These are phyloP conservation scores for Tryphoninae sp. DNA, from an alignment of 2,888 invertebrate species.

Conservation along the genomic window DNA sequence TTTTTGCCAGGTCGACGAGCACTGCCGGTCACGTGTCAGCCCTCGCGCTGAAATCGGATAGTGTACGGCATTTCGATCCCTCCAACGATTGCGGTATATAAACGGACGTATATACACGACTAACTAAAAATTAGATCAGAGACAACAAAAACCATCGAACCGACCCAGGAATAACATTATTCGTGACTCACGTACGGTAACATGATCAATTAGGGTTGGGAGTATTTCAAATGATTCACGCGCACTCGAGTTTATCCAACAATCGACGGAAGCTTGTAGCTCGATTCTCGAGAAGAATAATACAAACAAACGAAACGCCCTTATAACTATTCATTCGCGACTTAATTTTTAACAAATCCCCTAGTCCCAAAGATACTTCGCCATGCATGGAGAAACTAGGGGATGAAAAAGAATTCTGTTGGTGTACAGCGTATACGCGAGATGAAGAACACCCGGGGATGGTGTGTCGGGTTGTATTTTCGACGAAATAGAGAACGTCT, in stretches of 20 bases:
- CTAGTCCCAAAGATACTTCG: slow-evolving; percentile 30
- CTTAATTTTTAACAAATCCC: slow-evolving; percentile 45
- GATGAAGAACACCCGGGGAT: slow-evolving; percentile 5
- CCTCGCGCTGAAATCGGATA: slow-evolving; percentile 45
- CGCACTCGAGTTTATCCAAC: slow-evolving; percentile 16
- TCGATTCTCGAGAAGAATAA: too few species aligned
- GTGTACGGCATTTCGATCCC: slow-evolving; percentile 11
- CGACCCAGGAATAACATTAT: slow-evolving; percentile 18
- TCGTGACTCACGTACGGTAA: slow-evolving; percentile 53
- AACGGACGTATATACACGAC: slow-evolving; percentile 9
- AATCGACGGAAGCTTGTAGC: slow-evolving; percentile 10
- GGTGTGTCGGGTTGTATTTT: not conserved
- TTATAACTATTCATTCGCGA: slow-evolving; percentile 39
- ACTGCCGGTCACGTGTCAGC: slow-evolving; percentile 28
- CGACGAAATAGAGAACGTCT: slow-evolving; percentile 5
- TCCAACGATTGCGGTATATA: not conserved
- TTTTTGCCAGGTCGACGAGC: slow-evolving; percentile 26
- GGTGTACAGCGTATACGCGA: not conserved
- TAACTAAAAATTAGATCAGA: slow-evolving; percentile 23
- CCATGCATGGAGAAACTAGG: slow-evolving; percentile 39
- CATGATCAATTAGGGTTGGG: slow-evolving; percentile 52
- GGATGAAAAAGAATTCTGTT: slow-evolving; percentile 6
- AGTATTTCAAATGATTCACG: slow-evolving; percentile 51
- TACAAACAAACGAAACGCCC: not conserved
- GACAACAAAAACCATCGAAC: slow-evolving; percentile 4